phyloP scores from a whole-genome alignment of 2,113 vertebrate species.

The Tricholaema leucomelas region DNA sequence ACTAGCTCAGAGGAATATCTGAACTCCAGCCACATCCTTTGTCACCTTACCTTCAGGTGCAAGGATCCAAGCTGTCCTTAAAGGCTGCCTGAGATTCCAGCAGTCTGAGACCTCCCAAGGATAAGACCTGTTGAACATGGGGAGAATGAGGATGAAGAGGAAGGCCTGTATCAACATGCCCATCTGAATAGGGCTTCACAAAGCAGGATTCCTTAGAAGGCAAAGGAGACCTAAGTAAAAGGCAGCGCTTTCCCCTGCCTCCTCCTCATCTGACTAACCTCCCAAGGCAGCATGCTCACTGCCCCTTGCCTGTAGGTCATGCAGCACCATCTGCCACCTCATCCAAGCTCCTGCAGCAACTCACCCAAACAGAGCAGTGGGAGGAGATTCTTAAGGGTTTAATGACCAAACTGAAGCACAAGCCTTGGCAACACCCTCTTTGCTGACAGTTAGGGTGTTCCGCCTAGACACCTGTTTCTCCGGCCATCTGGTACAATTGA shows the following conservation, averaged over 20 bases:
- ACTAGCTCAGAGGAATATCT: neutral
- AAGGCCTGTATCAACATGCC: neutral
- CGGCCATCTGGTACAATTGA: neutral
- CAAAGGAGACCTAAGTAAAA: neutral
- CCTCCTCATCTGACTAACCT: neutral
- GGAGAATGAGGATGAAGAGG: neutral
- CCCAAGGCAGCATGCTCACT: neutral
- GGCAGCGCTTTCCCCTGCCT: neutral
- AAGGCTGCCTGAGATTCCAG: neutral
- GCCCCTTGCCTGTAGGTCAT: neutral
- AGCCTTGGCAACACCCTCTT: neutral
- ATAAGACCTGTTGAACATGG: neutral
- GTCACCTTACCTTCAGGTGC: neutral
- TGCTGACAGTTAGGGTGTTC: neutral
- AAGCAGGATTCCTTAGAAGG: neutral
- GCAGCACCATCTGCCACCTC: neutral
- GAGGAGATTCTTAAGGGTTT: neutral
- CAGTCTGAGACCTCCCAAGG: neutral
- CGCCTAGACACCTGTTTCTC: neutral
- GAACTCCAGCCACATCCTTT: neutral
- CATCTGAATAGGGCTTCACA: neutral
- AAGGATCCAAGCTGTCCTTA: neutral
- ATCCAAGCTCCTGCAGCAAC: neutral
- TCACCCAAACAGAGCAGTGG: neutral
- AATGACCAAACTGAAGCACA: neutral